Evolutionary conservation across 2,113 vertebrate genomes (phyloP).

Genomic region (Nerophis ophidion): DNA sequence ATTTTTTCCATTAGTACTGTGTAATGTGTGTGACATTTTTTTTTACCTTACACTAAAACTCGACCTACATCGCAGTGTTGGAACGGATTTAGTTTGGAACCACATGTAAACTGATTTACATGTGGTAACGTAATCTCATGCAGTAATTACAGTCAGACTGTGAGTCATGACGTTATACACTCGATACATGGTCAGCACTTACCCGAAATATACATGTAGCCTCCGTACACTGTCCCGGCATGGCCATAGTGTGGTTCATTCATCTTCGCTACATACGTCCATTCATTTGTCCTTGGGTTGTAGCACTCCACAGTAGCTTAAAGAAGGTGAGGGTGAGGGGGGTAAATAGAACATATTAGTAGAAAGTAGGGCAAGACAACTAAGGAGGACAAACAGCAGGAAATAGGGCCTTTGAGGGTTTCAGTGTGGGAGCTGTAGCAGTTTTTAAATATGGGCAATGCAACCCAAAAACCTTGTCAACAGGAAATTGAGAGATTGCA

Average conservation of each 20-base stretch:
- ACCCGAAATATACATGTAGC: constrained; percentile 98
- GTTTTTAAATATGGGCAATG: constrained; percentile 47
- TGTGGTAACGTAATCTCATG: constrained; percentile 1
- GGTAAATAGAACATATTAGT: constrained; percentile 24
- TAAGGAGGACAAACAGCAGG: constrained; percentile 59
- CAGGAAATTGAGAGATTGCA: constrained; percentile 35
- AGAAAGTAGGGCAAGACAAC: constrained; percentile 62
- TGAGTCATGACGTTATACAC: constrained; percentile 4
- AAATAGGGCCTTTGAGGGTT: constrained; percentile 64
- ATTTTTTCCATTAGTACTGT: no score
- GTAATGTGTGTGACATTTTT: no score
- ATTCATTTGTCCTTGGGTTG: constrained; percentile 95
- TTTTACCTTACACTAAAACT: no score
- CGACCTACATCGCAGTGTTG: no score
- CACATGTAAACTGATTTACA: no score
- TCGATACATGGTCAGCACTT: constrained; percentile 19
- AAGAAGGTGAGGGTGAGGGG: constrained; percentile 11
- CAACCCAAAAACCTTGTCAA: constrained; percentile 32
- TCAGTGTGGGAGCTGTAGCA: constrained; percentile 55
- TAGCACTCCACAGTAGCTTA: constrained; percentile 97
- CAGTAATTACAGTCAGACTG: constrained; percentile 8
- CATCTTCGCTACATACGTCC: constrained; percentile 98
- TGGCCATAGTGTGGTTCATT: constrained; percentile 97
- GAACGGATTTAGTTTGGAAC: no score
- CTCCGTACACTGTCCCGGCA: constrained; percentile 93